A percentile compares a stretch with the other conserved stretches of the same genome.
These are phyloP conservation scores for Endotricha flammealis DNA, from an alignment of 2,888 invertebrate genomes.

Conservation along the genomic window DNA sequence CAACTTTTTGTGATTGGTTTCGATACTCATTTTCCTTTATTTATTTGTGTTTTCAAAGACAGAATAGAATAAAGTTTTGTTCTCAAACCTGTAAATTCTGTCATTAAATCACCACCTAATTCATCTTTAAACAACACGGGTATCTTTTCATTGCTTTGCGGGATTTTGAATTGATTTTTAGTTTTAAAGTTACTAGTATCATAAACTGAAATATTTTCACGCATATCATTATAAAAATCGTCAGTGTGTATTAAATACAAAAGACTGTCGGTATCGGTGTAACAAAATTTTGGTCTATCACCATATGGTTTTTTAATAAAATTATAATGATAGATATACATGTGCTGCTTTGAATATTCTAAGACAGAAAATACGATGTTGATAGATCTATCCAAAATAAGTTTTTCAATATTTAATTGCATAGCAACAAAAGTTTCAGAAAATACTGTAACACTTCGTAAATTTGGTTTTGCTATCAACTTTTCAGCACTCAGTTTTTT, in stretches of 20 bases:
- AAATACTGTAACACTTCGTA: slow-evolving; percentile 8
- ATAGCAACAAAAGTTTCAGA: slow-evolving; percentile 6
- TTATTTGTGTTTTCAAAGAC: too few species aligned
- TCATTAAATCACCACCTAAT: neutral
- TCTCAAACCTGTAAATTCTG: neutral
- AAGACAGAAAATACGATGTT: slow-evolving; percentile 13
- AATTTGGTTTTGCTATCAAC: slow-evolving; percentile 4
- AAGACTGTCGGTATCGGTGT: slow-evolving; percentile 17
- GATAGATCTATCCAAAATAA: slow-evolving; percentile 14
- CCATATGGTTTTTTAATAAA: slow-evolving; percentile 10
- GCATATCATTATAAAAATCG: slow-evolving; percentile 12
- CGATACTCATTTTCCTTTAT: too few species aligned
- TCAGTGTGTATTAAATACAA: slow-evolving; percentile 13
- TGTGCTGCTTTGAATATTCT: slow-evolving; percentile 11
- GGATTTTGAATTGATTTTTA: too few species aligned
- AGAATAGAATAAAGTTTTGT: neutral
- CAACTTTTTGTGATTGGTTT: too few species aligned
- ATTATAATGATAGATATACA: slow-evolving; percentile 16
- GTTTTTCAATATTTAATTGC: slow-evolving; percentile 8
- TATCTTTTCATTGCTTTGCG: too few species aligned
- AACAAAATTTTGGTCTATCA: slow-evolving; percentile 2
- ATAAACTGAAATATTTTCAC: neutral
- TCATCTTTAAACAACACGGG: neutral
- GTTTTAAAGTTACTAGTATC: neutral
- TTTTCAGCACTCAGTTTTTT: neutral